Conservation (phyloP, 1,140 invertebrate species). For the Cecropterus lyciades region DNA sequence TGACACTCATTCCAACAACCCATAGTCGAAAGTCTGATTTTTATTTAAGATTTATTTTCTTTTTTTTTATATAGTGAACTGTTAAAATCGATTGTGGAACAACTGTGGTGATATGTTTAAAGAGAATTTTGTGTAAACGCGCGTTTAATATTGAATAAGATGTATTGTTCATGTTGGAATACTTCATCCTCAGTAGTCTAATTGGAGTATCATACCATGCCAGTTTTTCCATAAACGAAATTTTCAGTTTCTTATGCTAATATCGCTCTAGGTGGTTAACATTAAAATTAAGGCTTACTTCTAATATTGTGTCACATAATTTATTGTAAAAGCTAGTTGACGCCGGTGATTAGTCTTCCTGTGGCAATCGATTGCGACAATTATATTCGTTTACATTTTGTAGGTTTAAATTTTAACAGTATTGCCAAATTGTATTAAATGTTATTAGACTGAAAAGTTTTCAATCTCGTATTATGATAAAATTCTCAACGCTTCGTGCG, state of each 20-base stretch:
- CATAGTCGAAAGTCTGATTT: constrained; percentile 33
- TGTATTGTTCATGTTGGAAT: constrained; percentile 4
- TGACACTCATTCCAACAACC: constrained; percentile 32
- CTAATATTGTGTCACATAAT: constrained; percentile 29
- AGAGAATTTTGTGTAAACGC: background rate
- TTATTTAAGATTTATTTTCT: constrained; percentile 23
- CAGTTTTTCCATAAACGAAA: constrained; percentile 21
- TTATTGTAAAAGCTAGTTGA: constrained; percentile 21
- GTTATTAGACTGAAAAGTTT: constrained; percentile 77
- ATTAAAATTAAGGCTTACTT: constrained; percentile 38
- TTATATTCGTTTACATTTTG: constrained; percentile 65
- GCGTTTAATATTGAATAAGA: constrained; percentile 21
- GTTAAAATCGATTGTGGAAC: constrained; percentile 20
- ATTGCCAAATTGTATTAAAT: constrained; percentile 82
- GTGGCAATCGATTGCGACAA: constrained; percentile 60
- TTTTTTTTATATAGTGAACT: constrained; percentile 34
- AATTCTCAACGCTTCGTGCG: constrained; percentile 49
- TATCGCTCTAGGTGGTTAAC: constrained; percentile 30
- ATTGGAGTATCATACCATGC: background rate
- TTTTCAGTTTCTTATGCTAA: constrained; percentile 28
- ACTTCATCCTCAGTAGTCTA: background rate
- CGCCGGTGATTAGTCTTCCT: constrained; percentile 67
- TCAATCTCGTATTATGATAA: constrained; percentile 51
- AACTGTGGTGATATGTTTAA: background rate
- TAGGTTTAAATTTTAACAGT: constrained; percentile 73